Percentiles rank a stretch among this genome's conserved stretches.
Evolutionary conservation across 2,888 invertebrate species (phyloP).

Genomic region (Coenonympha glycerion): DNA sequence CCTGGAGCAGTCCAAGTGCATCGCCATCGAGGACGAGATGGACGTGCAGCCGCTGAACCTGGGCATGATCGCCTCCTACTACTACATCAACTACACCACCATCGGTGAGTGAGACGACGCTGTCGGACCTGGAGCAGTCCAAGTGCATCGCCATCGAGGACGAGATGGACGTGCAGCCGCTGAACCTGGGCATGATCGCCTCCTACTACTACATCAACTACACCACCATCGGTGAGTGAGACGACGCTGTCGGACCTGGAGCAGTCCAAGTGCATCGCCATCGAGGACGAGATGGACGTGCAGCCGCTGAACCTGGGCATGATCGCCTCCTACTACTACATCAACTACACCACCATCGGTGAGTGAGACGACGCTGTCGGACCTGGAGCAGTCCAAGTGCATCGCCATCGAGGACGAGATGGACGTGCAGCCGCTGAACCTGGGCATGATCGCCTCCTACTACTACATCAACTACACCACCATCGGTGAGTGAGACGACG

Average conservation of each 20-base stretch:
- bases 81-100: slow-evolving; percentile 99
- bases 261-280: slow-evolving; percentile 96
- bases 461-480: no score
- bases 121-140: no score
- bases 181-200: no score
- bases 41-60: slow-evolving; percentile 97
- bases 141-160: no score
- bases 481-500: slow-evolving; percentile 95
- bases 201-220: no score
- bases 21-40: slow-evolving; percentile 98
- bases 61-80: slow-evolving; percentile 99
- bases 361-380: no score
- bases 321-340: slow-evolving; percentile 99
- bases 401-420: no score
- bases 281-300: slow-evolving; percentile 99
- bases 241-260: slow-evolving; percentile 95
- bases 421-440: no score
- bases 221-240: slow-evolving; percentile 98
- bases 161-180: no score
- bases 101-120: slow-evolving; percentile 82
- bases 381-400: no score
- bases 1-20: slow-evolving; percentile 97
- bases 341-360: slow-evolving; percentile 99
- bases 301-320: slow-evolving; percentile 98
- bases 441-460: no score